Evolutionary conservation across 2,113 vertebrate genomes (phyloP).

Genomic region (Pachycephala philippinensis): DNA sequence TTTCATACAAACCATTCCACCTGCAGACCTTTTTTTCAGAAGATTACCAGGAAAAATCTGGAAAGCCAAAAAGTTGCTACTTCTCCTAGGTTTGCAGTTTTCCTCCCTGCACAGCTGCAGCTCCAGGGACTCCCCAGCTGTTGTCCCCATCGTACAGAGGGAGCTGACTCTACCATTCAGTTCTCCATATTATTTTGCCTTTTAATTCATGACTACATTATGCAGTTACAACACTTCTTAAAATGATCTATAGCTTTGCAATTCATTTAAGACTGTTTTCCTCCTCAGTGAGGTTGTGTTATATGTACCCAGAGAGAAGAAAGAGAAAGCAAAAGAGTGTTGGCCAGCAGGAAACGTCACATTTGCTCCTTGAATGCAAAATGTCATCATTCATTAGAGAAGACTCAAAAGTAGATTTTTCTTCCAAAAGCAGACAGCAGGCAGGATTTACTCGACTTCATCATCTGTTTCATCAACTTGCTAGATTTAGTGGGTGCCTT

Average conservation of each 20-base stretch:
- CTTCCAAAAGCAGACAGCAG: background rate
- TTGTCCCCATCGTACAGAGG: background rate
- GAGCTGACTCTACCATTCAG: background rate
- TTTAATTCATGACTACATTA: background rate
- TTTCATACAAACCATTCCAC: background rate
- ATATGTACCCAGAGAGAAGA: background rate
- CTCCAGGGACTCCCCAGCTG: background rate
- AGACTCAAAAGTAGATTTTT: background rate
- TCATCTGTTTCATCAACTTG: background rate
- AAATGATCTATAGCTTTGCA: background rate
- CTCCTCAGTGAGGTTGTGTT: background rate
- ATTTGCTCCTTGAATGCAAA: conserved; percentile 20
- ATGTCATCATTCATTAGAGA: conserved; percentile 35
- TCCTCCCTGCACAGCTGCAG: background rate
- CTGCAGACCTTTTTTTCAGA: background rate
- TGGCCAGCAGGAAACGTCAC: background rate
- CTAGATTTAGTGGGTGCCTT: background rate
- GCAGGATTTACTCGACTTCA: background rate
- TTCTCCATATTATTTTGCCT: background rate
- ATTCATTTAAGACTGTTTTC: background rate
- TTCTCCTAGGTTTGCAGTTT: background rate
- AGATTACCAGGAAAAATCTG: background rate
- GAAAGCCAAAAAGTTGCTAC: background rate
- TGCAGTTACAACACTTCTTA: background rate
- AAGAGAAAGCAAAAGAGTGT: background rate